phyloP scores from a whole-genome alignment of 2,888 invertebrate genomes.

The Gandaritis pyraliata region DNA sequence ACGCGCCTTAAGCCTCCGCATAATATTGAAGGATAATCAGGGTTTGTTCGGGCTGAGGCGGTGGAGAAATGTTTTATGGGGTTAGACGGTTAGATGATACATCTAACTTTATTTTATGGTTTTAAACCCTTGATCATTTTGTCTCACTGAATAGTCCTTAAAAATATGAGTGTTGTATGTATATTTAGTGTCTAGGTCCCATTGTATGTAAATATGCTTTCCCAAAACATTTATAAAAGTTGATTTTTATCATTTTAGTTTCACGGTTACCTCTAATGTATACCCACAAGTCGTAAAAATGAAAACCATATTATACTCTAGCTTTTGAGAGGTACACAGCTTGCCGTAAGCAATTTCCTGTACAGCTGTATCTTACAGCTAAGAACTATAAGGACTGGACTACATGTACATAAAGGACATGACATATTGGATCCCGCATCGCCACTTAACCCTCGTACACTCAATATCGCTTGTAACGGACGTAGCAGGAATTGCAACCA shows the following conservation, averaged over 20 bases:
- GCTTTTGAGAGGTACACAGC: not conserved
- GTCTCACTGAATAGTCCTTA: too few relatives aligned
- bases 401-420: slow-evolving; percentile 33
- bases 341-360: slow-evolving; percentile 15
- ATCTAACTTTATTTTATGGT: not conserved
- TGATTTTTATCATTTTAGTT: too few relatives aligned
- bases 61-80: slow-evolving; percentile 10
- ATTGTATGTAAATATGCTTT: too few relatives aligned
- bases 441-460: slow-evolving; percentile 37
- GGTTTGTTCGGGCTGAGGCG: slow-evolving; percentile 18
- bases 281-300: too few relatives aligned
- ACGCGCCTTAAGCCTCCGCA: slow-evolving; percentile 53
- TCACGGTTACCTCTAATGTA: too few relatives aligned
- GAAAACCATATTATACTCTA: not conserved
- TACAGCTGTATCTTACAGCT: slow-evolving; percentile 14
- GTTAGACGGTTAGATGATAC: not conserved
- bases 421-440: slow-evolving; percentile 26
- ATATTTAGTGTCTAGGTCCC: too few relatives aligned
- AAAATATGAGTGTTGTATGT: too few relatives aligned
- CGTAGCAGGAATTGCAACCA: slow-evolving; percentile 32
- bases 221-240: too few relatives aligned
- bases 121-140: too few relatives aligned
- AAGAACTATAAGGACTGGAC: slow-evolving; percentile 19
- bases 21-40: slow-evolving; percentile 46
- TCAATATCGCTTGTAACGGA: slow-evolving; percentile 35